These are phyloP conservation scores for Lepidocolaptes lacrymiger DNA, from an alignment of 2,797 vertebrate genomes.

Conservation along the genomic window DNA sequence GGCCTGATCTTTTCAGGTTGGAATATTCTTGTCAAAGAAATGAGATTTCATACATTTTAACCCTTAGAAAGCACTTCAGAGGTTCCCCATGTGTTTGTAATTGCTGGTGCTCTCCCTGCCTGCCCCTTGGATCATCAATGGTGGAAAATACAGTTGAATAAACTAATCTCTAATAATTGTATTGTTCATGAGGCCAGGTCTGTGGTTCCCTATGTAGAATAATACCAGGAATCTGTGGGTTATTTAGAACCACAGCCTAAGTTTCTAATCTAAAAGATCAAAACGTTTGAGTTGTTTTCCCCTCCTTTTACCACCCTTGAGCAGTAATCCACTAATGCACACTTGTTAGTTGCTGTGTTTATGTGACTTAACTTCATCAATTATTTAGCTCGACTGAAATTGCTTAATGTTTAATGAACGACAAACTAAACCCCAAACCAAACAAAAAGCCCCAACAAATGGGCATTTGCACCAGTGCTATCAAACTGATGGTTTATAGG, in stretches of 20 bases:
- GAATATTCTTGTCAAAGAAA: not conserved
- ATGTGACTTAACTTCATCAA: not conserved
- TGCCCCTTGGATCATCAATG: too few relatives aligned
- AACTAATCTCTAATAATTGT: not conserved
- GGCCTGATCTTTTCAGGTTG: too few relatives aligned
- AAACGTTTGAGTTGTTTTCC: not conserved
- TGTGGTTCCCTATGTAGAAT: not conserved
- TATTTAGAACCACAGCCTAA: not conserved
- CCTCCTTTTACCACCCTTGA: not conserved
- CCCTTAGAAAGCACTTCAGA: not conserved
- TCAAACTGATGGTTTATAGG: not conserved
- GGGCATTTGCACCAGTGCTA: not conserved
- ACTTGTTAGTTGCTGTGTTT: not conserved
- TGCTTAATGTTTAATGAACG: not conserved
- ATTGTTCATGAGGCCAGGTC: not conserved
- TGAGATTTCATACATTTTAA: not conserved
- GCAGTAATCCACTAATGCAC: not conserved
- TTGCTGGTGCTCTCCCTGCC: not conserved
- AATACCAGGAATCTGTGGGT: not conserved
- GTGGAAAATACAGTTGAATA: not conserved
- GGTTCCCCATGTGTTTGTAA: not conserved
- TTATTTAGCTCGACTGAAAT: not conserved
- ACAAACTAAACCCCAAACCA: not conserved
- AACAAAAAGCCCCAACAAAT: not conserved
- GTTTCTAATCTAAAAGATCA: not conserved